Conservation (phyloP, 2,888 invertebrate genomes). For the Drosophila rellima region DNA sequence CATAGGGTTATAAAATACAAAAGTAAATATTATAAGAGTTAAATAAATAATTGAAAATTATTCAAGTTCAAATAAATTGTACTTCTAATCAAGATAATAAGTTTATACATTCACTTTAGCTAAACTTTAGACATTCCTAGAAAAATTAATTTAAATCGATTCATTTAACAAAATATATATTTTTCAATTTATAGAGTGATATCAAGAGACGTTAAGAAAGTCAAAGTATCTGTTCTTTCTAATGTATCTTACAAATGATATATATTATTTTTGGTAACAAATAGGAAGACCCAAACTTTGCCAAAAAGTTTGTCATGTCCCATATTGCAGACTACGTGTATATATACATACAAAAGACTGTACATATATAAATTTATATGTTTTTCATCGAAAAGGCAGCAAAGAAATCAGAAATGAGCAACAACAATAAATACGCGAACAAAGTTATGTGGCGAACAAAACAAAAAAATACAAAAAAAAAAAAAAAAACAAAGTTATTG, state of each 20-base stretch:
- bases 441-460: constrained; percentile 35
- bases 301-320: constrained; percentile 29
- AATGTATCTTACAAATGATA: constrained; percentile 2
- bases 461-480: constrained; percentile 27
- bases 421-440: constrained; percentile 47
- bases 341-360: neutral
- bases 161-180: neutral
- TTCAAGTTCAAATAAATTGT: neutral
- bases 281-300: constrained; percentile 22
- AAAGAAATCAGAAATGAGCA: constrained; percentile 55
- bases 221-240: constrained; percentile 1
- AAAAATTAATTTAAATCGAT: neutral
- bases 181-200: neutral
- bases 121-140: neutral
- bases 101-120: neutral
- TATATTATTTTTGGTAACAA: constrained; percentile 1
- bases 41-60: neutral
- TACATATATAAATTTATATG: constrained; percentile 8
- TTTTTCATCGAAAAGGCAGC: constrained; percentile 55
- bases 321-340: constrained; percentile 37
- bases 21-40: neutral
- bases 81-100: neutral
- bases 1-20: neutral
- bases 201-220: constrained; percentile 3
- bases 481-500: constrained; percentile 67